Percentiles rank a stretch among this genome's conserved stretches.
Evolutionary conservation across 2,888 invertebrate genomes (phyloP).

Genomic region (Lutraria lutraria): DNA sequence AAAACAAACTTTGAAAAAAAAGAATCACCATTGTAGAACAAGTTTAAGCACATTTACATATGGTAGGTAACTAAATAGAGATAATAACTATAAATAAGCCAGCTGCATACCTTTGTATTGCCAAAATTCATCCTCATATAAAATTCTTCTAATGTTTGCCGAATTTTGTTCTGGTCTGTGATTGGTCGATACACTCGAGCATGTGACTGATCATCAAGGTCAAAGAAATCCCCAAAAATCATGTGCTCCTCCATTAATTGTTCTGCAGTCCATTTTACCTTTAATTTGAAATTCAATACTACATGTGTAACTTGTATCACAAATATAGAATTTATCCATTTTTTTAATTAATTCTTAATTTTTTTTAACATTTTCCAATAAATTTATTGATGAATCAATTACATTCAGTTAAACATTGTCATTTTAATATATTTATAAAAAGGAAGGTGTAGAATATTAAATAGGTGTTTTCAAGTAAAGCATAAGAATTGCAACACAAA

Average conservation of each 20-base stretch:
- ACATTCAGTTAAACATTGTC: too few relatives aligned
- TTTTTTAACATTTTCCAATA: too few relatives aligned
- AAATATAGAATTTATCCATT: neutral
- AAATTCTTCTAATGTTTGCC: slow-evolving; percentile 84
- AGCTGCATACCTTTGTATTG: slow-evolving; percentile 77
- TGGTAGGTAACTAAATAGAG: neutral
- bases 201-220: slow-evolving; percentile 73
- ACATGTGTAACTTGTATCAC: too few relatives aligned
- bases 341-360: neutral
- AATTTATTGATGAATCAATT: too few relatives aligned
- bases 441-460: too few relatives aligned
- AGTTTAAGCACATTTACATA: neutral
- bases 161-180: slow-evolving; percentile 82
- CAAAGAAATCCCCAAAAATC: slow-evolving; percentile 86
- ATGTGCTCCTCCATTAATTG: slow-evolving; percentile 82
- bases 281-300: neutral
- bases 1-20: too few relatives aligned
- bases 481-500: too few relatives aligned
- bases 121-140: slow-evolving; percentile 84
- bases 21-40: too few relatives aligned
- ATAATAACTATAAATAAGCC: neutral
- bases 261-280: slow-evolving; percentile 85
- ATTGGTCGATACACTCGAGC: slow-evolving; percentile 84
- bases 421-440: too few relatives aligned
- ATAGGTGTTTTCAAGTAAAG: too few relatives aligned